Percentiles rank a stretch among this genome's conserved stretches.
phyloP scores from a whole-genome alignment of 2,888 invertebrate genomes.

The Epirrhoe tristata region DNA sequence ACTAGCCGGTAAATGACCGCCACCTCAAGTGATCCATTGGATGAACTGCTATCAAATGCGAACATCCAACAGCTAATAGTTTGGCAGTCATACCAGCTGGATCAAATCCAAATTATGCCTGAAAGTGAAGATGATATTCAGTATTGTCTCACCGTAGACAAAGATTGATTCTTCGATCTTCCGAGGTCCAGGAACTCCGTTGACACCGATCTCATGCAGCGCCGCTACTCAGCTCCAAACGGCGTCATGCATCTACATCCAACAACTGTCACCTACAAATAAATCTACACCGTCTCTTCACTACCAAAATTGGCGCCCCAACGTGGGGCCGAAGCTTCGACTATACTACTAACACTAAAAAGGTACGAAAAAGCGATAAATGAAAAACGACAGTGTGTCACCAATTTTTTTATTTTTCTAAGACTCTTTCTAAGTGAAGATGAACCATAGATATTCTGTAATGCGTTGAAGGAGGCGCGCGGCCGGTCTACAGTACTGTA shows the following conservation, averaged over 20 bases:
- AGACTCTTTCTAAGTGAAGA: conserved; percentile 81
- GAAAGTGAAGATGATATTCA: conserved; percentile 39
- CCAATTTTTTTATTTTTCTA: conserved; percentile 77
- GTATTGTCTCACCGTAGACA: conserved; percentile 62
- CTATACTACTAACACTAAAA: conserved; percentile 68
- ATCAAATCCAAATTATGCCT: background rate
- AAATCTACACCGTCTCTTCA: conserved; percentile 46
- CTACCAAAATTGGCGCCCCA: conserved; percentile 63
- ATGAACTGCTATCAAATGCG: background rate
- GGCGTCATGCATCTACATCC: conserved; percentile 76
- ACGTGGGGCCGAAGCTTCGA: conserved; percentile 69
- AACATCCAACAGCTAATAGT: background rate
- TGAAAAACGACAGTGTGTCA: conserved; percentile 83
- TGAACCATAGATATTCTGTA: conserved; percentile 76
- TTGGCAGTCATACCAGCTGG: background rate
- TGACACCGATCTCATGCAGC: conserved; percentile 68
- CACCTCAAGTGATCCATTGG: too few relatives aligned
- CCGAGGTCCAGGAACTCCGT: conserved; percentile 47
- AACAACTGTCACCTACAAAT: conserved; percentile 49
- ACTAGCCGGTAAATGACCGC: too few relatives aligned
- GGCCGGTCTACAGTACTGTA: conserved; percentile 71
- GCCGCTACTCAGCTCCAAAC: conserved; percentile 64
- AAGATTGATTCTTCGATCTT: conserved; percentile 54
- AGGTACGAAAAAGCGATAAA: conserved; percentile 80
- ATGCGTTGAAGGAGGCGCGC: conserved; percentile 77